Evolutionary conservation across 1,140 invertebrate genomes (phyloP).

Genomic region (Littorina saxatilis): DNA sequence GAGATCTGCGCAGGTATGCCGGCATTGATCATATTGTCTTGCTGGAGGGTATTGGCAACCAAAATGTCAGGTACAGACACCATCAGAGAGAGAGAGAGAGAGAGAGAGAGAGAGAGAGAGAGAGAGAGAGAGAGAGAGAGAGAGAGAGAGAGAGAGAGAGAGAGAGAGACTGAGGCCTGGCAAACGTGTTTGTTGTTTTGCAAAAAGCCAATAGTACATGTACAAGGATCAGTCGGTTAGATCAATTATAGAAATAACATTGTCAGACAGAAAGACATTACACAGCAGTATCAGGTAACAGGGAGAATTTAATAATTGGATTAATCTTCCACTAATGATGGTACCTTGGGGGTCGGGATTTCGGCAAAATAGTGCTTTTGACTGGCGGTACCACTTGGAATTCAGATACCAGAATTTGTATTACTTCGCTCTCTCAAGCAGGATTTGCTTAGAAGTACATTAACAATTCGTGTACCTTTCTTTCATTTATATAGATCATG

Average conservation of each 20-base stretch:
- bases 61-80: no score
- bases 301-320: neutral
- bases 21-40: no score
- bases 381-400: no score
- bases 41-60: no score
- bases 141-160: neutral
- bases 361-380: no score
- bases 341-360: neutral
- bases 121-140: neutral
- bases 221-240: neutral
- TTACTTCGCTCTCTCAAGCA: no score
- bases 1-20: no score
- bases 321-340: neutral
- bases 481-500: no score
- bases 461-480: no score
- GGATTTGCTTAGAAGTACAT: no score
- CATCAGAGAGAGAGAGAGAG: neutral
- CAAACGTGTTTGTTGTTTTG: no score
- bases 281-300: neutral
- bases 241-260: neutral
- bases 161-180: neutral
- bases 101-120: neutral
- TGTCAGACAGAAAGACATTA: neutral
- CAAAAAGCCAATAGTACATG: neutral
- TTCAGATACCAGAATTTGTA: no score